Evolutionary conservation across 2,113 vertebrate genomes (phyloP).

Genomic region (Leucosticte australis): DNA sequence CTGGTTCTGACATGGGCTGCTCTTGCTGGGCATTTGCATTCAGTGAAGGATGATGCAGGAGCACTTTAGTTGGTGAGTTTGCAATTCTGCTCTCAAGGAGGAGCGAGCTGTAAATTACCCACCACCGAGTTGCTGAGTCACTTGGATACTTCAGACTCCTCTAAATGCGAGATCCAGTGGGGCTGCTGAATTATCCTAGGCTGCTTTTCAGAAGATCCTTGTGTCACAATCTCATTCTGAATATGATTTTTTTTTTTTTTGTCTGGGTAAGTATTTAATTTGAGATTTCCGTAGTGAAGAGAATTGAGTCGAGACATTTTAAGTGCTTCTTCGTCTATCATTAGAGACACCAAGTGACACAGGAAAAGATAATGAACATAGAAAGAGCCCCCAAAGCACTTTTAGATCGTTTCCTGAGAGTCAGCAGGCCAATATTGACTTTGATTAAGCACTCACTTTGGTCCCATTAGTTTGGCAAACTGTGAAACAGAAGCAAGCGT

Average conservation of each 20-base stretch:
- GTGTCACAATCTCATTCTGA: slow-evolving; percentile 42
- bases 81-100: neutral
- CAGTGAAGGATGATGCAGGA: neutral
- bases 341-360: slow-evolving; percentile 63
- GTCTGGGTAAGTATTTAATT: slow-evolving; percentile 32
- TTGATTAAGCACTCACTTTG: slow-evolving; percentile 72
- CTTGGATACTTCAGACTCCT: slow-evolving; percentile 38
- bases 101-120: slow-evolving; percentile 53
- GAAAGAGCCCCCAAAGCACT: slow-evolving; percentile 68
- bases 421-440: slow-evolving; percentile 75
- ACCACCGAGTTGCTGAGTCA: slow-evolving; percentile 54
- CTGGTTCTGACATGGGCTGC: neutral
- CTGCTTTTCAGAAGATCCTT: slow-evolving; percentile 31
- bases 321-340: slow-evolving; percentile 65
- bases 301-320: slow-evolving; percentile 66
- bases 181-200: slow-evolving; percentile 42
- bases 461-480: slow-evolving; percentile 72
- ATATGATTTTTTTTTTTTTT: slow-evolving; percentile 52
- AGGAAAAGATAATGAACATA: slow-evolving; percentile 65
- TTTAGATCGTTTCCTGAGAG: slow-evolving; percentile 78
- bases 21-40: neutral
- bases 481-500: slow-evolving; percentile 64
- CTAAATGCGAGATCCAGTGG: slow-evolving; percentile 48
- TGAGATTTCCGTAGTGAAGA: slow-evolving; percentile 20
- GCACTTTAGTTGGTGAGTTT: neutral